These are phyloP conservation scores for Drosophila nebulosa DNA, from an alignment of 1,140 invertebrate species.

Conservation along the genomic window DNA sequence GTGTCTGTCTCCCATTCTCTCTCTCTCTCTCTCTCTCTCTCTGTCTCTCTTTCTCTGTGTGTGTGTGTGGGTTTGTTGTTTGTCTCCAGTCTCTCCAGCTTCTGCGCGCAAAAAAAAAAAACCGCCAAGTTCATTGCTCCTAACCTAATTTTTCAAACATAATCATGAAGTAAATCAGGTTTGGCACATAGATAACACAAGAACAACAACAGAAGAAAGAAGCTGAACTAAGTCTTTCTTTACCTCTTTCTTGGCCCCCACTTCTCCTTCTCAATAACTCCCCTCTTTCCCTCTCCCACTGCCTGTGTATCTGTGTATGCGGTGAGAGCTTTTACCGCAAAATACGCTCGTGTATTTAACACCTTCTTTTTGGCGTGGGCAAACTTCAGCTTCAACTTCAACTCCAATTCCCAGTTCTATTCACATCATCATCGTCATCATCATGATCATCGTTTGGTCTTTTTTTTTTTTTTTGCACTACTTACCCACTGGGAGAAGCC, in stretches of 20 bases:
- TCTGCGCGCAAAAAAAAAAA: conserved; percentile 44
- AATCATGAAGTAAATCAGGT: conserved; percentile 79
- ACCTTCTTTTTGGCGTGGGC: conserved; percentile 49
- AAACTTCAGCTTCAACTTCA: conserved; percentile 47
- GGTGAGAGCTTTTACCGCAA: conserved; percentile 75
- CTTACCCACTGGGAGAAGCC: conserved; percentile 53
- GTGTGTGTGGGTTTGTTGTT: not conserved
- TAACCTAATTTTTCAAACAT: conserved; percentile 81
- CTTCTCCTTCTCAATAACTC: conserved; percentile 12
- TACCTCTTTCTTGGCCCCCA: conserved; percentile 28
- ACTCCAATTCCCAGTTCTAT: conserved; percentile 16
- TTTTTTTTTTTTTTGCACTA: conserved; percentile 44
- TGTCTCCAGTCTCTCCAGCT: conserved; percentile 29
- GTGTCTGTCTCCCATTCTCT: conserved; percentile 8
- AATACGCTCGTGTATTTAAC: conserved; percentile 73
- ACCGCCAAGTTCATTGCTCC: conserved; percentile 78
- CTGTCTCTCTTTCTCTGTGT: conserved; percentile 1
- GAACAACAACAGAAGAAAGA: conserved; percentile 22
- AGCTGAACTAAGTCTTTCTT: conserved; percentile 53
- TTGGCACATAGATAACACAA: conserved; percentile 77
- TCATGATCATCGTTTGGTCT: not conserved
- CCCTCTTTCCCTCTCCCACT: not conserved
- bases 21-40: conserved; percentile 51
- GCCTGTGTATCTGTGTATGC: conserved; percentile 24
- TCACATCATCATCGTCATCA: conserved; percentile 39